These are phyloP conservation scores for Macrostomum lignano DNA, from an alignment of 1,140 invertebrate species.

Conservation along the genomic window DNA sequence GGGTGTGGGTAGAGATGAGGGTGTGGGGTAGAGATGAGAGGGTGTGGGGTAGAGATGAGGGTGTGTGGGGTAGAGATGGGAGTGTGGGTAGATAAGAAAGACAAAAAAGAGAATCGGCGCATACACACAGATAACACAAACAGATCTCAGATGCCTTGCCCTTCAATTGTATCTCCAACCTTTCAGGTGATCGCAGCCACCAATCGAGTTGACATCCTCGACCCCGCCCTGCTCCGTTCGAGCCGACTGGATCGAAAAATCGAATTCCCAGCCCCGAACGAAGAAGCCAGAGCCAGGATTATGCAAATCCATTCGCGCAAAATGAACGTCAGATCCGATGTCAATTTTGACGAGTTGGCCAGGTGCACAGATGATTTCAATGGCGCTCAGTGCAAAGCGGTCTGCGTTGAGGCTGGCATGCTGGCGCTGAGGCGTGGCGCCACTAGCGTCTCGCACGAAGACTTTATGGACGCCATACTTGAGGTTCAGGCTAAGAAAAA, in stretches of 20 bases:
- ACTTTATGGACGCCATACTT: constrained; percentile 98
- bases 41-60: too few species aligned
- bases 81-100: too few species aligned
- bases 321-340: constrained; percentile 84
- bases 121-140: too few species aligned
- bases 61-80: too few species aligned
- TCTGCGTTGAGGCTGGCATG: constrained; percentile 98
- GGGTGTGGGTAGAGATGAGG: too few species aligned
- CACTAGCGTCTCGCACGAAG: constrained; percentile 73
- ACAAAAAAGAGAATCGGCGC: too few species aligned
- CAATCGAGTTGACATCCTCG: constrained; percentile 89
- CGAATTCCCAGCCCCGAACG: constrained; percentile 95
- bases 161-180: too few species aligned
- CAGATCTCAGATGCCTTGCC: too few species aligned
- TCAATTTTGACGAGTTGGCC: constrained; percentile 91
- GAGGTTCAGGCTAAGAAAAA: constrained; percentile 99
- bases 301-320: constrained; percentile 99
- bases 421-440: constrained; percentile 80
- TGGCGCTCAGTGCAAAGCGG: constrained; percentile 94
- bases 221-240: constrained; percentile 77
- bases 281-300: constrained; percentile 84
- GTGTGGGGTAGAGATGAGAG: too few species aligned
- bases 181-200: constrained; percentile 98
- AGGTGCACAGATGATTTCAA: constrained; percentile 98
- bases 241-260: constrained; percentile 92